Conservation (phyloP, 2,888 invertebrate species). For the Crematogaster levior region DNA sequence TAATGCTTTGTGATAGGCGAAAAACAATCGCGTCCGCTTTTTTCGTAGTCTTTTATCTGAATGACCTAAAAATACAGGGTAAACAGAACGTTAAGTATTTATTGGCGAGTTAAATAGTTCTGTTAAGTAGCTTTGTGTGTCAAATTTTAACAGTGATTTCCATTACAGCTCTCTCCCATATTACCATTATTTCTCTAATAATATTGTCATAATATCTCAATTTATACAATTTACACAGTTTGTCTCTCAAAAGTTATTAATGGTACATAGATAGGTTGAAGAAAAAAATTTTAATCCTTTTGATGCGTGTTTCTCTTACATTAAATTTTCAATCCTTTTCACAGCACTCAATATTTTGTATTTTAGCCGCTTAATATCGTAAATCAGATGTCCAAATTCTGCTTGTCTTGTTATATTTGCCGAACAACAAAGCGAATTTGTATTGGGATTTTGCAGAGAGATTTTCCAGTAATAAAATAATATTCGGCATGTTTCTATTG, state of each 20-base stretch:
- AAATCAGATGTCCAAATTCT: slow-evolving; percentile 43
- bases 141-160: no score
- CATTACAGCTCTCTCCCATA: no score
- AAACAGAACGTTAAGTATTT: no score
- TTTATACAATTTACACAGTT: no score
- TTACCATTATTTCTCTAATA: no score
- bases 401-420: slow-evolving; percentile 41
- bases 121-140: no score
- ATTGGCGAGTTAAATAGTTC: no score
- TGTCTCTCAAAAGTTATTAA: neutral
- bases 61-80: no score
- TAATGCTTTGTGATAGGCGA: no score
- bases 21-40: no score
- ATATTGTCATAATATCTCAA: no score
- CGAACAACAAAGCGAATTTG: slow-evolving; percentile 33
- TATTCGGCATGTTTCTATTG: slow-evolving; percentile 25
- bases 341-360: neutral
- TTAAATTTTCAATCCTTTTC: neutral
- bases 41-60: no score
- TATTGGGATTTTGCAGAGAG: slow-evolving; percentile 33
- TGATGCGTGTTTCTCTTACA: neutral
- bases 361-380: slow-evolving; percentile 30
- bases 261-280: neutral
- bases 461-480: slow-evolving; percentile 42
- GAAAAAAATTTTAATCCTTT: neutral